Evolutionary conservation across 2,113 vertebrate genomes (phyloP).

Genomic region (Datnioides undecimradiatus): DNA sequence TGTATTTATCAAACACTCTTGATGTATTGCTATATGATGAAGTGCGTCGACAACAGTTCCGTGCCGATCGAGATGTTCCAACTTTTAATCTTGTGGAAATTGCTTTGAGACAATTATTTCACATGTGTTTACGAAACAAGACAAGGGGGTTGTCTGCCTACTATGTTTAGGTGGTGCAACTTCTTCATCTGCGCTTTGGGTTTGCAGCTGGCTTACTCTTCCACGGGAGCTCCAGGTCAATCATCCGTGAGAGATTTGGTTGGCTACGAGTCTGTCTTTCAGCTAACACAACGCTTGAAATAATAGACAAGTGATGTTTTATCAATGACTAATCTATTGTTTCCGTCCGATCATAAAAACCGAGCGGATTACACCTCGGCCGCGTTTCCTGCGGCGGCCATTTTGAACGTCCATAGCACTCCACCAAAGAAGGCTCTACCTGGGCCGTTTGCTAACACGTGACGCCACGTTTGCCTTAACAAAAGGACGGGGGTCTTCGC

Average conservation of each 20-base stretch:
- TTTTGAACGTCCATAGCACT: constrained; percentile 26
- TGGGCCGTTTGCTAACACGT: not conserved
- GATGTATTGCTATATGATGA: constrained; percentile 66
- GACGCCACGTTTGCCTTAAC: not conserved
- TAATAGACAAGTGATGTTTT: constrained; percentile 10
- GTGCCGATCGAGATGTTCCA: constrained; percentile 86
- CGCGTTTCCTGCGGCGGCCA: constrained; percentile 19
- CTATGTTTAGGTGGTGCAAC: constrained; percentile 78
- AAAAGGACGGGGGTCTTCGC: not conserved
- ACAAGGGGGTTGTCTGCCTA: constrained; percentile 63
- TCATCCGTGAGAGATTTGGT: not conserved
- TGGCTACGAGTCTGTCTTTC: not conserved
- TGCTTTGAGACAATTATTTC: constrained; percentile 69
- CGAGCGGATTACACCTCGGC: constrained; percentile 22
- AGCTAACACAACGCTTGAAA: constrained; percentile 17
- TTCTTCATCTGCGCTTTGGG: constrained; percentile 39
- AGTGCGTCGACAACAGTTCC: constrained; percentile 77
- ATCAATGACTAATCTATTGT: constrained; percentile 9
- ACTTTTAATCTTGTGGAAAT: constrained; percentile 86
- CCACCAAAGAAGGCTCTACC: not conserved
- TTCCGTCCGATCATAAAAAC: not conserved
- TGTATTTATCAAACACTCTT: constrained; percentile 64
- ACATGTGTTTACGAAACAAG: constrained; percentile 41
- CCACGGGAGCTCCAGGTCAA: constrained; percentile 36
- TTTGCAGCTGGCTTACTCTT: constrained; percentile 82